These are phyloP conservation scores for Drosophila histrio DNA, from an alignment of 2,888 invertebrate species.

Conservation along the genomic window DNA sequence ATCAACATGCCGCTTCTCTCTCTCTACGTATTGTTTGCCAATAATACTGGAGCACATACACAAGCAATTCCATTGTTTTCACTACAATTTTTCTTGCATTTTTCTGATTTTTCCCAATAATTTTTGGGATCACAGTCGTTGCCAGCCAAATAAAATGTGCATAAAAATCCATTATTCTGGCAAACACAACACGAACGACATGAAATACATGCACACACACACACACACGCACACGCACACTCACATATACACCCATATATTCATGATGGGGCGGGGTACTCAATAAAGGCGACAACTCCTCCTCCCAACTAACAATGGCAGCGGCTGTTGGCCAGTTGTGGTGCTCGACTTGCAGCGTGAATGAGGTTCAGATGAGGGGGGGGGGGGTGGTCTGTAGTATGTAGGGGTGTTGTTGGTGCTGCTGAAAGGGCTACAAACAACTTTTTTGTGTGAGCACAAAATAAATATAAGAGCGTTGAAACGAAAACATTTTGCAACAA, in stretches of 20 bases:
- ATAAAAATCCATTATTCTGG: slow-evolving; percentile 72
- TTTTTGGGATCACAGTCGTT: slow-evolving; percentile 27
- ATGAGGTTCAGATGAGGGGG: too few relatives aligned
- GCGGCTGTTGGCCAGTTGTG: slow-evolving; percentile 7
- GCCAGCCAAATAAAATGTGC: slow-evolving; percentile 61
- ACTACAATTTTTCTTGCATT: slow-evolving; percentile 11
- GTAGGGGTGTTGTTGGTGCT: background rate
- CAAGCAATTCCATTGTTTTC: slow-evolving; percentile 8
- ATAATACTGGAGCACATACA: background rate
- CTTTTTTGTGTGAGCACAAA: slow-evolving; percentile 50
- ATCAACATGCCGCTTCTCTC: background rate
- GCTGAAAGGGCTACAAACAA: slow-evolving; percentile 45
- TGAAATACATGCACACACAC: slow-evolving; percentile 10
- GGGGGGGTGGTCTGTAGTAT: background rate
- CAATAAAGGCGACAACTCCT: slow-evolving; percentile 22
- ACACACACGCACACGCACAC: slow-evolving; percentile 7
- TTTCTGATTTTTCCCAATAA: slow-evolving; percentile 52
- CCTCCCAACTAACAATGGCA: slow-evolving; percentile 31
- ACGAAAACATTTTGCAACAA: slow-evolving; percentile 77
- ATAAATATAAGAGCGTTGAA: slow-evolving; percentile 76
- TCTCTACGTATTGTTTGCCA: background rate
- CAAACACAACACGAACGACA: slow-evolving; percentile 48
- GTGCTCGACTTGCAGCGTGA: background rate
- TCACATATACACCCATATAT: background rate
- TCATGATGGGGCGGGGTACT: slow-evolving; percentile 1